Evolutionary conservation across 2,797 vertebrate genomes (phyloP).

Genomic region (Todus mexicanus): DNA sequence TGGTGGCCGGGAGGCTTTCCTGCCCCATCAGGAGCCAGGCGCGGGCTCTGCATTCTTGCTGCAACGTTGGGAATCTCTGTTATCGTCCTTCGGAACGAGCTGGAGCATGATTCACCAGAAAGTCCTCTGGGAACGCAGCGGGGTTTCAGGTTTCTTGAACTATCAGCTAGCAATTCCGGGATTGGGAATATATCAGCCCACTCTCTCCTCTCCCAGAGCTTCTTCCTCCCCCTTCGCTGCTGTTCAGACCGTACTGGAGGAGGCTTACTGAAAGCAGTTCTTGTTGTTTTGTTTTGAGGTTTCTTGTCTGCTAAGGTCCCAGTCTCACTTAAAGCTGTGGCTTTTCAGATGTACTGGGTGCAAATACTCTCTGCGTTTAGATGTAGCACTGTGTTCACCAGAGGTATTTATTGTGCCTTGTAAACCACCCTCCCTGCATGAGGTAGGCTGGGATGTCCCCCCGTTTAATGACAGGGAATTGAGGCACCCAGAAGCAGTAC

Average conservation of each 20-base stretch:
- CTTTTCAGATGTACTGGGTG: not conserved
- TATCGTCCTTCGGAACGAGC: not conserved
- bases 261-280: not conserved
- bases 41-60: not conserved
- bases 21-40: not conserved
- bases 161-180: slow-evolving; percentile 18
- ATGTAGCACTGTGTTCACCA: not conserved
- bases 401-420: not conserved
- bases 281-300: not conserved
- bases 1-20: not conserved
- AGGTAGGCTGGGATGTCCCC: not conserved
- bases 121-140: not conserved
- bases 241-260: not conserved
- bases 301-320: not conserved
- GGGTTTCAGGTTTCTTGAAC: slow-evolving; percentile 48
- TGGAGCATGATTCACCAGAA: slow-evolving; percentile 44
- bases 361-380: not conserved
- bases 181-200: not conserved
- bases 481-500: not conserved
- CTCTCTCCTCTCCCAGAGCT: not conserved
- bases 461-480: fast-evolving
- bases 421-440: not conserved
- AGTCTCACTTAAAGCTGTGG: not conserved
- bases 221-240: not conserved
- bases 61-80: not conserved